Evolutionary conservation across 2,113 vertebrate genomes (phyloP), one percentile per base, ranked within the genome.

Genomic region (Hypanus sabinus): DNA sequence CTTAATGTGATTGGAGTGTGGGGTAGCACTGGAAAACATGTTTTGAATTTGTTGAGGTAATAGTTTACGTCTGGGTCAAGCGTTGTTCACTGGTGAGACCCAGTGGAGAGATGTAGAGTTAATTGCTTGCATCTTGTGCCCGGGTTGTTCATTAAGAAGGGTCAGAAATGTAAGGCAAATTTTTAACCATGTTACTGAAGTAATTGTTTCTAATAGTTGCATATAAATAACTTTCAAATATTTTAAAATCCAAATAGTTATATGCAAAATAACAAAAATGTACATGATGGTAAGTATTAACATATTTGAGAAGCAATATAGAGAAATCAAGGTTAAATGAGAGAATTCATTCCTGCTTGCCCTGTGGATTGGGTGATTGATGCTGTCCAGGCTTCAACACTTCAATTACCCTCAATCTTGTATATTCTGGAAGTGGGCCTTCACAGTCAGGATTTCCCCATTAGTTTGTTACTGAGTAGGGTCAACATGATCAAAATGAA

Each of bases 191-290:
- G 60, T 33, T 12, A n/a, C 60, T 65, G 60, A 68, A 33, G 85
- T 90, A 90, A 68, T 68, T 65, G 30, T 90, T 18, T 33, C 6
- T 20, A 90, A 62, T 12, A 65, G 27, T 62, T 46, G 24, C 22
- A 83, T 46, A 9, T 18, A 46, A 83, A 55, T 5, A 55, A 20
- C 57, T 62, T 27, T 90, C 60, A 65, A 90, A 68, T 90, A 90
- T 33, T 90, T 90, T 27, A 60, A 65, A 55, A 88, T n/a, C 30
- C 60, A 88, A 62, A 20, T 90, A 14, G 65, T 30, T 33, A 8
- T 90, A 7, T n/a, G 85, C 85, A 90, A 90, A 68, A n/a, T 62
- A 88, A 16, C 55, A 90, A 88, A 62, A 88, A 33, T 90, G n/a
- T 18, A 33, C 11, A 65, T 90, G 85, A 2, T 90, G 60, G 30